Conservation (phyloP, 1,140 invertebrate genomes). For the Zaprionus africanus region DNA sequence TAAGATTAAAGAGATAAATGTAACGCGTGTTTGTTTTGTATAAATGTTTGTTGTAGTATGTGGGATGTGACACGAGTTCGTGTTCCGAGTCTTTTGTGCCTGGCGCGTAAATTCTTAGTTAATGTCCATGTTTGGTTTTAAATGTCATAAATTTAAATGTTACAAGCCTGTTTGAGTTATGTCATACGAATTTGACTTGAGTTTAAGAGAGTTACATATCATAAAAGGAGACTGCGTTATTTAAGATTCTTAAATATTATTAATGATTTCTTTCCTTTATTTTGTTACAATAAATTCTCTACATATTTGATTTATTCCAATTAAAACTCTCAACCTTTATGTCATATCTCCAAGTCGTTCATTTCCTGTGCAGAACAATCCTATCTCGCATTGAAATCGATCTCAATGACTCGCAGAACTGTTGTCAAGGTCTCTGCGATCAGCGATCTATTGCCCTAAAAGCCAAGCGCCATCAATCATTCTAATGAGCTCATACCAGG, state of each 20-base stretch:
- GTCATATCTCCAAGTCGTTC: background rate
- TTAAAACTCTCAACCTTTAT: background rate
- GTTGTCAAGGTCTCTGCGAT: slow-evolving; percentile 17
- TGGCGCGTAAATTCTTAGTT: slow-evolving; percentile 7
- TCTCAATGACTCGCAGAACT: background rate
- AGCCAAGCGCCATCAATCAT: slow-evolving; percentile 17
- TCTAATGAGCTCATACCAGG: slow-evolving; percentile 1
- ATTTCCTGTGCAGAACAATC: background rate
- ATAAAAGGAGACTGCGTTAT: background rate
- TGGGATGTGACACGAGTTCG: slow-evolving; percentile 16
- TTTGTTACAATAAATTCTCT: background rate
- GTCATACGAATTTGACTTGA: background rate
- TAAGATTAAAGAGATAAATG: slow-evolving; percentile 25
- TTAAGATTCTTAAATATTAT: background rate
- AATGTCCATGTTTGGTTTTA: background rate
- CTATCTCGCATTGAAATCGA: background rate
- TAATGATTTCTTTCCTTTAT: background rate
- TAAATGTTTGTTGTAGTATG: background rate
- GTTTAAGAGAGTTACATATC: background rate
- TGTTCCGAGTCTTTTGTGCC: slow-evolving; percentile 32
- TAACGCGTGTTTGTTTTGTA: background rate
- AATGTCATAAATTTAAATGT: slow-evolving; percentile 6
- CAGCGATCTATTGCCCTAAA: slow-evolving; percentile 10
- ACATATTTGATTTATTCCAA: background rate
- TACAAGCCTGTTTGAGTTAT: background rate